These are phyloP conservation scores for Thymelicus acteon DNA, from an alignment of 2,888 invertebrate species.

Conservation along the genomic window DNA sequence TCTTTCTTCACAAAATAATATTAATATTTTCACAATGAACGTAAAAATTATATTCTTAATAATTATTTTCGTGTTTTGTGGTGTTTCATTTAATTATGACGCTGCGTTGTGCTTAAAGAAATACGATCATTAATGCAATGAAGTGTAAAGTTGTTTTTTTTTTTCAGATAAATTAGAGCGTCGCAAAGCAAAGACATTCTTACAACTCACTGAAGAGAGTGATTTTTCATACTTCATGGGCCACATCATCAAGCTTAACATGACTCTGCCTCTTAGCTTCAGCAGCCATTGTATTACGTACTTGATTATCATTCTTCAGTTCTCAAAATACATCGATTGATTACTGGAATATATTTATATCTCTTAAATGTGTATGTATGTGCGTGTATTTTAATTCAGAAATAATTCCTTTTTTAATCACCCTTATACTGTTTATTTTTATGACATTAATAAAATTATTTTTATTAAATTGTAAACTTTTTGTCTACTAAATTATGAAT, in stretches of 20 bases:
- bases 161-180: conserved; percentile 66
- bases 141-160: not conserved
- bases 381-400: too few species aligned
- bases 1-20: too few species aligned
- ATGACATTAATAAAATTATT: too few species aligned
- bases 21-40: too few species aligned
- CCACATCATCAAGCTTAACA: conserved; percentile 68
- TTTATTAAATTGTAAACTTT: too few species aligned
- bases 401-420: too few species aligned
- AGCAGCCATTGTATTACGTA: conserved; percentile 71
- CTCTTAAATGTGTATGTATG: too few species aligned
- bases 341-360: not conserved
- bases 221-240: conserved; percentile 68
- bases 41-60: too few species aligned
- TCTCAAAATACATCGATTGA: conserved; percentile 73
- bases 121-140: not conserved
- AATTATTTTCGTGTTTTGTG: not conserved
- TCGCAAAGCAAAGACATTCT: conserved; percentile 69
- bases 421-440: too few species aligned
- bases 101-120: not conserved
- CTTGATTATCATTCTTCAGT: conserved; percentile 72
- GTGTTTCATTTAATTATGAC: not conserved
- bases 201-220: conserved; percentile 64
- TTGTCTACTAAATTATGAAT: too few species aligned
- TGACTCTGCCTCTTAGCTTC: conserved; percentile 72